phyloP scores from a whole-genome alignment of 2,888 invertebrate genomes.

The Platypus cylindrus region DNA sequence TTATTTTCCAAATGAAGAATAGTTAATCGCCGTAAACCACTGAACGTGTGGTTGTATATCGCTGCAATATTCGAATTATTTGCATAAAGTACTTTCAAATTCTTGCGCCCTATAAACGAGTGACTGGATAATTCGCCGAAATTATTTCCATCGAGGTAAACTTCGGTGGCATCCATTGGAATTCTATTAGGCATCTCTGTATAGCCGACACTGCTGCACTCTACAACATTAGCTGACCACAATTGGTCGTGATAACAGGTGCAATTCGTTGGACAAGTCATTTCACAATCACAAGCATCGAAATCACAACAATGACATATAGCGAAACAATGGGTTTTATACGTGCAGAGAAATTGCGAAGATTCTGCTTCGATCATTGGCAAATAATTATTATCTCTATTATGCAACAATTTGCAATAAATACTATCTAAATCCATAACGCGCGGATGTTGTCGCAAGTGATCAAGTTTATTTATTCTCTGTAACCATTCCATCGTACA shows the following conservation, averaged over 20 bases:
- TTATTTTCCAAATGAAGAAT: conserved; percentile 82
- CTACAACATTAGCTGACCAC: conserved; percentile 87
- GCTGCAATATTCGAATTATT: conserved; percentile 79
- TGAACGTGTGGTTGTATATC: conserved; percentile 82
- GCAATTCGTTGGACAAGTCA: conserved; percentile 90
- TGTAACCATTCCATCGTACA: conserved; percentile 95
- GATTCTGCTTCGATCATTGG: conserved; percentile 79
- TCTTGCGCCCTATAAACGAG: conserved; percentile 84
- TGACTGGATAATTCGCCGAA: conserved; percentile 78
- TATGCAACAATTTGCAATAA: conserved; percentile 77
- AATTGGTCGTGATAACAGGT: conserved; percentile 90
- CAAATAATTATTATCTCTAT: conserved; percentile 70
- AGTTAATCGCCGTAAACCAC: conserved; percentile 65
- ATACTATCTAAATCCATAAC: conserved; percentile 84
- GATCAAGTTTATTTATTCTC: conserved; percentile 73
- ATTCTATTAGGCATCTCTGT: conserved; percentile 73
- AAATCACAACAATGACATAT: conserved; percentile 94
- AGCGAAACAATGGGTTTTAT: conserved; percentile 87
- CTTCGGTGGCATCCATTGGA: conserved; percentile 92
- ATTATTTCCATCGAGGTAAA: conserved; percentile 86
- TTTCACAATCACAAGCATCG: conserved; percentile 94
- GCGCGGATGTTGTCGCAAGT: conserved; percentile 74
- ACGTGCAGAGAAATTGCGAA: conserved; percentile 83
- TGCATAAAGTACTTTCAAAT: conserved; percentile 73
- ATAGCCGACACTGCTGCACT: conserved; percentile 74